Evolutionary conservation across 1,140 invertebrate species (phyloP).

Genomic region (Nomia melanderi): DNA sequence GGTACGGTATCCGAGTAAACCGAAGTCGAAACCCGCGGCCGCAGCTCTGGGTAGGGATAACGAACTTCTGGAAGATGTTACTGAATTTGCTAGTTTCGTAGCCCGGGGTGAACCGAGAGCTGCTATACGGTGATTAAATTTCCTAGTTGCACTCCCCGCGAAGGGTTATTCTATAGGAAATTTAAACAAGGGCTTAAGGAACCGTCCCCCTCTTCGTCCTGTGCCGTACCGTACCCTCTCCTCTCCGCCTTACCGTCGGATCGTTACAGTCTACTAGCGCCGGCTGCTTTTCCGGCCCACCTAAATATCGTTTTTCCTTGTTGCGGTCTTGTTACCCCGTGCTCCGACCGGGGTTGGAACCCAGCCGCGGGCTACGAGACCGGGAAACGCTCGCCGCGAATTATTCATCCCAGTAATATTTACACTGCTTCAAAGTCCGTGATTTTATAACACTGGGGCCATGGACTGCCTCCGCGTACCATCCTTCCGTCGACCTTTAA

Average conservation of each 20-base stretch:
- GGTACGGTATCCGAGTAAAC: slow-evolving; percentile 59
- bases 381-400: slow-evolving; percentile 41
- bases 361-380: slow-evolving; percentile 38
- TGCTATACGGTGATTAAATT: slow-evolving; percentile 65
- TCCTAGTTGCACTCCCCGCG: slow-evolving; percentile 54
- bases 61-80: slow-evolving; percentile 68
- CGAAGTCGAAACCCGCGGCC: slow-evolving; percentile 21
- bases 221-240: neutral
- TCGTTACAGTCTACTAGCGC: no score
- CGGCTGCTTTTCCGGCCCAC: slow-evolving; percentile 3
- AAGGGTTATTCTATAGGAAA: slow-evolving; percentile 62
- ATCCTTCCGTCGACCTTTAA: neutral
- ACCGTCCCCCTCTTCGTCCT: slow-evolving; percentile 28
- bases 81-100: slow-evolving; percentile 63
- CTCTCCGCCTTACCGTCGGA: no score
- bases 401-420: slow-evolving; percentile 58
- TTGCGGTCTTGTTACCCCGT: slow-evolving; percentile 58
- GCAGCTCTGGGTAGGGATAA: slow-evolving; percentile 51
- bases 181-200: slow-evolving; percentile 59
- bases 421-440: slow-evolving; percentile 45
- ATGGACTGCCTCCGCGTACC: neutral
- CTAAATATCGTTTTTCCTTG: slow-evolving; percentile 58
- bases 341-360: slow-evolving; percentile 50
- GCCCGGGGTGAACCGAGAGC: slow-evolving; percentile 51
- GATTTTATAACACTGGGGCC: slow-evolving; percentile 23